Evolutionary conservation across 2,113 vertebrate genomes (phyloP), one percentile per base, ranked within the genome.

Genomic region (Ranitomeya imitator): DNA sequence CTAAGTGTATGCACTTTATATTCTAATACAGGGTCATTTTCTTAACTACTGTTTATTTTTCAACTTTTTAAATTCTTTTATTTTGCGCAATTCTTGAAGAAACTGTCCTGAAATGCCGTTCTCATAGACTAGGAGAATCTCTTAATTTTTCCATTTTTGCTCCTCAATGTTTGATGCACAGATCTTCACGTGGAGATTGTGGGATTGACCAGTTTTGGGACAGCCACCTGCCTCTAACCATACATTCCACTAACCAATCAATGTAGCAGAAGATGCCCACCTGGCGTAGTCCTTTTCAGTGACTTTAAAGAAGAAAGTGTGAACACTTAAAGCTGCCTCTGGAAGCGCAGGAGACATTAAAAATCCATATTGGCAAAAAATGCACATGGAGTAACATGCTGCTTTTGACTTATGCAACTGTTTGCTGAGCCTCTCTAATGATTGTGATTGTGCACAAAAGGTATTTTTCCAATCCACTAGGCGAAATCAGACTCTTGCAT

Each of bases 31-130:
- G 90, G 93, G 85, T 89, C 88, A 71, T 78, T 82, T 74, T 23
- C 60, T 55, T 90, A 92, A 91, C 91, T 23, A 37, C 18, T 63
- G 7, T 55, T 88, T 92, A 80, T 89, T 90, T 92, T 92, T 92
- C n/a, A 0, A 15, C 1, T 55, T 78, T 78, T 12, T 57, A 14
- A 7, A n/a, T 19, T n/a, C 11, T 57, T 57, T 31, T 21, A 9
- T 7, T 73, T 95, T 95, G 95, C 95, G 95, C 94, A 92, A 91
- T 89, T 92, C 89, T 92, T 85, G 92, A 87, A 92, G 59, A 87
- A 93, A 92, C 88, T 90, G 19, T 88, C 71, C 55, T 0, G 90
- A 74, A 51, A 74, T 51, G 37, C 73, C 18, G 8, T 52, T 76
- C 8, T 76, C 37, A 37, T 74, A 87, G 85, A 90, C 71, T 87